Conservation (phyloP, 2,888 invertebrate genomes). For the Cenopis cana region DNA sequence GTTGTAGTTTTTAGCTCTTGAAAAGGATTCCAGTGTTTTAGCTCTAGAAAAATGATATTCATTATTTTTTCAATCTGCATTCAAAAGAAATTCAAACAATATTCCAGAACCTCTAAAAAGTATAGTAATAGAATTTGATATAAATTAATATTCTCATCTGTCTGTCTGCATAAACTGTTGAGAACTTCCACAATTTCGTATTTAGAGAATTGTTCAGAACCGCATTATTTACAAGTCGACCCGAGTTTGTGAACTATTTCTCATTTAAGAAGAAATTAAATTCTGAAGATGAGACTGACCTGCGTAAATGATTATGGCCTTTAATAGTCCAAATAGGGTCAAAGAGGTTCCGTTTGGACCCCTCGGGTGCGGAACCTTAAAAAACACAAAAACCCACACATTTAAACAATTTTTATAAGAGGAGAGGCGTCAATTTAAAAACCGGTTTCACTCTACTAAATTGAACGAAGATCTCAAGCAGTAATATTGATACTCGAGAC, state of each 20-base stretch:
- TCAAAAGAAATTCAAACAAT: not conserved
- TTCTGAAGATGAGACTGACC: slow-evolving; percentile 12
- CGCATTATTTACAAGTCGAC: slow-evolving; percentile 39
- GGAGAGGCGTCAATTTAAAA: no score
- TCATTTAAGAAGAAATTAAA: slow-evolving; percentile 35
- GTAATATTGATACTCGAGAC: not conserved
- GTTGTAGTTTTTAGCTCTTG: no score
- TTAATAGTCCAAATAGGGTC: no score
- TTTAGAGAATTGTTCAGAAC: slow-evolving; percentile 37
- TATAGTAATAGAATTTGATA: slow-evolving; percentile 13
- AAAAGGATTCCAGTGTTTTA: no score
- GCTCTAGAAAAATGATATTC: no score
- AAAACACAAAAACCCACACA: no score
- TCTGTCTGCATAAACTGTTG: slow-evolving; percentile 35
- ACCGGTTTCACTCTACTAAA: not conserved
- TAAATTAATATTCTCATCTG: slow-evolving; percentile 39
- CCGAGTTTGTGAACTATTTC: slow-evolving; percentile 38
- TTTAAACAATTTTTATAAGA: no score
- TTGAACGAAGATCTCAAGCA: not conserved
- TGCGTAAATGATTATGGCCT: not conserved
- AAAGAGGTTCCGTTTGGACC: no score
- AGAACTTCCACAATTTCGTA: slow-evolving; percentile 41
- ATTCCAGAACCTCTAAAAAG: not conserved
- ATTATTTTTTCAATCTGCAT: slow-evolving; percentile 1
- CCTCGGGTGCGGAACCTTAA: no score